Base-by-base conservation (phyloP, 2,113 vertebrate genomes). In the Pampusana beccarii region DNA sequence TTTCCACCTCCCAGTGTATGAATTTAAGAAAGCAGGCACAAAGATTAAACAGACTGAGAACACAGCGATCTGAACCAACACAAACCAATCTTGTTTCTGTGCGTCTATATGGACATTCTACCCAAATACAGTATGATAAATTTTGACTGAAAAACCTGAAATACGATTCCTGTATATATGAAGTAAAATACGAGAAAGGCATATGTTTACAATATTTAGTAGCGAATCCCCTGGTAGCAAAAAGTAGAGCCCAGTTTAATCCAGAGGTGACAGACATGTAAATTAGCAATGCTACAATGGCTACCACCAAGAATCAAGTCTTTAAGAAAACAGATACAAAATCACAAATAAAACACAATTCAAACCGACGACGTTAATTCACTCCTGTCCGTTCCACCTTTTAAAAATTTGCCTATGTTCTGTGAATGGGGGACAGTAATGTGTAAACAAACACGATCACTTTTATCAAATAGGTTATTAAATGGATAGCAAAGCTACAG, bases 91-190 rank as follows among this genome's bases (percentile, higher is more conserved):
- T 40, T 38, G 29, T 51, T 71, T 66, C 51, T 51, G 10, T n/a
- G 40, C 57, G 40, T 36, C 24, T 10, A 61, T 17, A 28, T 0
- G 0, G 56, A 38, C 34, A 13, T 57, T 60, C 42, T 42, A 79
- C 28, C 16, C 21, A 71, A 53, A 46, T 3, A 70, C 16, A 51
- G 0, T 0, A 36, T 2, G 17, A 64, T 19, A 46, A 4, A 74
- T 60, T 60, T 53, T 34, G 34, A 80, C 23, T 1, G 9, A 11
- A 77, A 3, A 91, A 80, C 5, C 11, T 51, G 20, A 78, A 44
- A 78, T 19, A 16, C 0, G 2, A 42, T 24, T 57, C 24, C 29
- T 9, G 7, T 9, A 18, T 3, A 57, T 1, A 61, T 3, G 9
- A 83, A 80, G 88, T 26, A 66, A 80, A 96, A 84, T 9, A 57